phyloP scores from a whole-genome alignment of 2,888 invertebrate species.

The Tiliacea citrago region DNA sequence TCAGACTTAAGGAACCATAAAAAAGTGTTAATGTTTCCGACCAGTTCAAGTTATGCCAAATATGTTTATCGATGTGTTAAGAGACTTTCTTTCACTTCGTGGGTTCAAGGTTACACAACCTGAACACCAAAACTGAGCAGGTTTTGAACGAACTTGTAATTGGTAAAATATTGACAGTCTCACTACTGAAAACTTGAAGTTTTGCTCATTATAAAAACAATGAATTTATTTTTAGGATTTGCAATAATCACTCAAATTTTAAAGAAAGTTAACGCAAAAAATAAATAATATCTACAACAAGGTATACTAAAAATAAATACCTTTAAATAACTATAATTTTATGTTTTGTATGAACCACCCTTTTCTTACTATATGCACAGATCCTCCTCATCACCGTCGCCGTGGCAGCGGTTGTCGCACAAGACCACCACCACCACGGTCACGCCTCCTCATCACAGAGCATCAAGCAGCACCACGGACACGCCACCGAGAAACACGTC shows the following conservation, averaged over 20 bases:
- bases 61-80: background rate
- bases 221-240: conserved; percentile 14
- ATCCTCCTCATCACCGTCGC: conserved; percentile 18
- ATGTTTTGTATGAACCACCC: background rate
- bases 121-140: conserved; percentile 1
- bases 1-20: no score
- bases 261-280: background rate
- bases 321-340: background rate
- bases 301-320: conserved; percentile 12
- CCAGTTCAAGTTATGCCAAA: background rate
- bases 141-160: conserved; percentile 21
- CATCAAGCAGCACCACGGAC: no score
- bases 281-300: conserved; percentile 25
- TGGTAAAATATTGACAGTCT: background rate
- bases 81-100: conserved; percentile 8
- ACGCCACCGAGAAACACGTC: conserved; percentile 60
- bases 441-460: conserved; percentile 61
- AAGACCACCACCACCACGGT: conserved; percentile 50
- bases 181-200: conserved; percentile 6
- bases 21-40: no score
- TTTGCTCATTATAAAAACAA: conserved; percentile 31
- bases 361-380: background rate
- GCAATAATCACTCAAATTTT: conserved; percentile 8
- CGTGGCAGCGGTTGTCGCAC: conserved; percentile 4
- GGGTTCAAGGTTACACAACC: conserved; percentile 20